phyloP scores from a whole-genome alignment of 2,113 vertebrate species.

The Crypturellus undulatus region DNA sequence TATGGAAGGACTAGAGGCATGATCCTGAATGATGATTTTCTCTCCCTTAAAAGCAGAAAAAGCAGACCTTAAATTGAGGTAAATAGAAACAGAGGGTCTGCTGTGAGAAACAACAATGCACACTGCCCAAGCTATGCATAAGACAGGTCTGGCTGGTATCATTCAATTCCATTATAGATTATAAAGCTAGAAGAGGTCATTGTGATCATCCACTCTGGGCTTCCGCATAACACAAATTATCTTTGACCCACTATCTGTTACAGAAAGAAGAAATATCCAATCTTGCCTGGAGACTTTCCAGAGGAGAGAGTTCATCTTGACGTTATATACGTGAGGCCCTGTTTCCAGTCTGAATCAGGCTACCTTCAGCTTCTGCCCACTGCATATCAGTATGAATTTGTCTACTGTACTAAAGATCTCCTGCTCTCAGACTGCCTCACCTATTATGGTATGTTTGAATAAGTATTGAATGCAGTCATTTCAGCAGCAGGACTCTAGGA shows the following conservation, averaged over 20 bases:
- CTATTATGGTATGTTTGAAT: neutral
- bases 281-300: neutral
- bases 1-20: neutral
- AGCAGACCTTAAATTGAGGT: neutral
- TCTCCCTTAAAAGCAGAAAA: neutral
- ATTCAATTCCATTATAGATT: neutral
- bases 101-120: neutral
- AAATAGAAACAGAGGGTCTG: neutral
- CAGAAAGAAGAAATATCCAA: neutral
- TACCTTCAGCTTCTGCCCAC: neutral
- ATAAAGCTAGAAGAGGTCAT: neutral
- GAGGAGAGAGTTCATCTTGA: neutral
- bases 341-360: neutral
- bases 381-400: neutral
- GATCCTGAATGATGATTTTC: neutral
- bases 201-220: neutral
- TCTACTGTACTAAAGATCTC: neutral
- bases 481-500: neutral
- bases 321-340: neutral
- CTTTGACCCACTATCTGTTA: neutral
- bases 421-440: neutral
- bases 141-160: neutral
- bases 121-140: neutral
- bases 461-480: neutral
- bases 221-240: neutral